Base-by-base conservation (phyloP, 2,888 invertebrate genomes). In the Acrobasis consociella region DNA sequence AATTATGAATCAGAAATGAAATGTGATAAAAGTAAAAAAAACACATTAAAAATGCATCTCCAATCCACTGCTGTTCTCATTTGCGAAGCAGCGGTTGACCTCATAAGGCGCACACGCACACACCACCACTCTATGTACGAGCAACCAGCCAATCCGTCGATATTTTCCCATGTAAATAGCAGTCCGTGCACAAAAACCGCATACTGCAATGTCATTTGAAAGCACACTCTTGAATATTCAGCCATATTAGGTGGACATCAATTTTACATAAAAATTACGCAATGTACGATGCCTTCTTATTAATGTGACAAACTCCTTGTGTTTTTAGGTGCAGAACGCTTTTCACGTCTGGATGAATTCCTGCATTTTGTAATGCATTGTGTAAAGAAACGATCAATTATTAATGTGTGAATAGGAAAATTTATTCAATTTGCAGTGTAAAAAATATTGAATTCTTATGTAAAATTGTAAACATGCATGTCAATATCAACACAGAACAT, bases 51-150 rank as follows among this genome's bases (percentile, higher is more conserved):
- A 22, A 22, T 22, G 22, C 22, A 22, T 22, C 22, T 22, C 22
- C 22, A 69, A 16, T 1, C 50, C 46, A 38, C 8, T n/a, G 22
- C 56, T 72, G 64, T 72, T 61, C 70, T 49, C 64, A 53, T 73
- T 72, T 69, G 71, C 72, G 68, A 72, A 64, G 66, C 49, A 46
- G 22, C 65, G 66, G 61, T 65, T 63, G 60, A 66, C 67, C 68
- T 60, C 67, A 70, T 68, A 69, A 69, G 71, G 68, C 62, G 65
- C 63, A 58, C 50, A 49, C 42, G 51, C 64, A 65, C 64, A 67
- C 67, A 64, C 61, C n/a, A 53, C 11, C 53, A 55, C 46, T 53
- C 17, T 55, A 37, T 62, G 55, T 49, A 42, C 51, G 31, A 37
- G 22, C 49, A 37, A n/a, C 42, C 42, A 56, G 17, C 56, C 56